Evolutionary conservation across 2,113 vertebrate genomes (phyloP), one percentile per base, ranked within the genome.

Genomic region (Melanotaenia duboulayi): DNA sequence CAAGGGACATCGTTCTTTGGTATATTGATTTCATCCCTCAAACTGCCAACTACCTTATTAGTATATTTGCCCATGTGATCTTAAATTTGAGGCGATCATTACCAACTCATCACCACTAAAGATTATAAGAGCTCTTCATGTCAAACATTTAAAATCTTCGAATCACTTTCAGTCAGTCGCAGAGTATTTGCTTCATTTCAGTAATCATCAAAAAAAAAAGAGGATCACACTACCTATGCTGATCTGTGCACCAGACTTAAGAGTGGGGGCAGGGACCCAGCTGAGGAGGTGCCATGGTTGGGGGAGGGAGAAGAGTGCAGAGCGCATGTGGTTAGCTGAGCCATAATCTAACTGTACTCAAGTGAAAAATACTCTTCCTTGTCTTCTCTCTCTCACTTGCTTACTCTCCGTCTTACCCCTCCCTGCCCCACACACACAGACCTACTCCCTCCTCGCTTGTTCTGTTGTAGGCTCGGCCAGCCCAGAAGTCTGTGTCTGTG

Each of bases 301-400:
- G 85, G 84, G 87, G 84, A 81, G 80, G 81, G 85, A 74, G 48
- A 70, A 75, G 81, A 78, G 78, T 74, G 68, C 57, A 83, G 73
- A 78, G 79, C 72, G 39, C 76, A 61, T 86, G 86, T 88, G 86
- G 86, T 72, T 83, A 83, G 84, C 76, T 64, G 68, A 87, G 84
- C 74, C 86, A 84, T 90, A 83, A 90, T 89, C 86, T 89, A 78
- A 92, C 90, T 86, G 87, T 90, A 87, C 90, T 79, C 87, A 88
- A 91, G 80, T 89, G 72, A 81, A 90, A 90, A 85, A 90, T 78
- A 89, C 76, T 87, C 87, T 85, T 90, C 87, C 87, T 89, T 82
- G 83, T 91, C 82, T 81, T 91, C 79, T 76, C 78, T 60, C 63
- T 32, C 63, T 65, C 80, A 42, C 81, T 49, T 8, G 11, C 73